Evolutionary conservation across 2,797 vertebrate genomes (phyloP).

Genomic region (Trachops cirrhosus): DNA sequence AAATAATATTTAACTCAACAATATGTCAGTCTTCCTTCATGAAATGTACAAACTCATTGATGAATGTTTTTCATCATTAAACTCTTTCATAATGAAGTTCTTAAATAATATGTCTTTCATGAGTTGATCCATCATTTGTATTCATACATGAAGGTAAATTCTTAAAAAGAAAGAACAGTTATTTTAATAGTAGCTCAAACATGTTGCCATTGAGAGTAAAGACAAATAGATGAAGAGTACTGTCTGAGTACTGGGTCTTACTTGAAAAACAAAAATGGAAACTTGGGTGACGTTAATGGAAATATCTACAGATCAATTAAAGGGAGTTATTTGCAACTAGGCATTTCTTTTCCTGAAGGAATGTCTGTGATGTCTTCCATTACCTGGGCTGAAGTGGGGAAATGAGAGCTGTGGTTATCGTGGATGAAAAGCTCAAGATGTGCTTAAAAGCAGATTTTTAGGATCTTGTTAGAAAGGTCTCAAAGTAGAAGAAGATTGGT

Average conservation of each 20-base stretch:
- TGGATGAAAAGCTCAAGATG: background rate
- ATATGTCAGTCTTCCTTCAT: background rate
- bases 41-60: slow-evolving; percentile 7
- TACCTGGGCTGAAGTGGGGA: background rate
- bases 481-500: background rate
- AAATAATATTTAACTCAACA: slow-evolving; percentile 31
- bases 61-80: slow-evolving; percentile 11
- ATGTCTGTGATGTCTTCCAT: background rate
- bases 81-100: background rate
- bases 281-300: background rate
- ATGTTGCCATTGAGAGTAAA: background rate
- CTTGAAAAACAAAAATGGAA: background rate
- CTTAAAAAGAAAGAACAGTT: background rate
- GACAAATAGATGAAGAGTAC: background rate
- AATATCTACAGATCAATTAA: background rate
- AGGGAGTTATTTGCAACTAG: background rate
- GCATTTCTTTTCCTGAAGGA: background rate
- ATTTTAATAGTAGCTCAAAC: background rate
- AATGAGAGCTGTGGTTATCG: background rate
- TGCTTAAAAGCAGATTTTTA: background rate
- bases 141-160: background rate
- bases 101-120: background rate
- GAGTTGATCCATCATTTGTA: background rate
- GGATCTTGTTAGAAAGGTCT: background rate
- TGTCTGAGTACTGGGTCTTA: background rate